Base-by-base conservation (phyloP, 2,797 vertebrate species). In the Crax fasciolata region DNA sequence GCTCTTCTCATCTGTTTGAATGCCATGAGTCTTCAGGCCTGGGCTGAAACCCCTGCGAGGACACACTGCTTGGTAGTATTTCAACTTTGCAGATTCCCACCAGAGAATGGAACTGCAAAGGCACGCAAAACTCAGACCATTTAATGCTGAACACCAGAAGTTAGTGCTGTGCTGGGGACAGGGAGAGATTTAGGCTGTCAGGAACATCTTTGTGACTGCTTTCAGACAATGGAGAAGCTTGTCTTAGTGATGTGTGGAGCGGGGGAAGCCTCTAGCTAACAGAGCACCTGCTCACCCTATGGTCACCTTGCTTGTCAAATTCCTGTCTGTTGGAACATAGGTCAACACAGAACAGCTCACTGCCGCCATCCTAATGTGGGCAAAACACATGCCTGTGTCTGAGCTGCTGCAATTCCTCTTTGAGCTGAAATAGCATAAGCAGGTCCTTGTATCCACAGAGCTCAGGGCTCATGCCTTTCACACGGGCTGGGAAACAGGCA, bases 1-100 rank as follows among this genome's bases (percentile, higher is more conserved):
- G 80, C 27, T 43, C 79, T 44, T 84, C 23, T 87, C 65, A 52
- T 80, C 71, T 15, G 11, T 82, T 77, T 91, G 89, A 89, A 90
- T 49, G 54, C 65, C 57, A 35, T 0, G 3, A 57, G 35, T 77
- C 65, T 83, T 91, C 71, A 84, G 80, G 58, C 16, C 57, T 19
- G 21, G 41, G 46, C 85, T 91, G 59, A 75, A 92, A 80, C 6
- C 58, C 39, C 74, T 38, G 65, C 2, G 59, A 92, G 28, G 59
- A 74, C 41, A 55, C 11, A 10, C 4, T 93, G 57, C 77, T 73
- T 12, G 4, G 74, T 74, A 67, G n/a, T 27, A 35, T 46, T 87
- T 84, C 46, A 68, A 17, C 61, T 80, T 77, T 48, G 27, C 38
- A 25, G 13, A 32, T 25, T 79, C n/a, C 43, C 46, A 10, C 74